These are phyloP conservation scores for Phoxinus dragarum DNA, from an alignment of 2,797 vertebrate species.

Conservation along the genomic window DNA sequence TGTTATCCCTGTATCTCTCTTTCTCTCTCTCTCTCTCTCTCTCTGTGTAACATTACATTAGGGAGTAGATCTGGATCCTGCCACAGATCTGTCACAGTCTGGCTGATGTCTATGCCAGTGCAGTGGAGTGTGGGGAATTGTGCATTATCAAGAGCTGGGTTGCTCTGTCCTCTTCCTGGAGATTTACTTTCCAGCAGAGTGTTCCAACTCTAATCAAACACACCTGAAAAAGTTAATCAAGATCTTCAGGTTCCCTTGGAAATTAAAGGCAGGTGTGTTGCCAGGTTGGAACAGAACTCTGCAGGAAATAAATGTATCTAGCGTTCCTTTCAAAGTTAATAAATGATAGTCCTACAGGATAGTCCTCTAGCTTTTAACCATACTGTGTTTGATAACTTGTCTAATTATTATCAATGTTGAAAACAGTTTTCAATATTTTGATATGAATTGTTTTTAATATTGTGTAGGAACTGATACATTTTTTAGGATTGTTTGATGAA, in stretches of 20 bases:
- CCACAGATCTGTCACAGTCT: constrained; percentile 58
- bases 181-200: constrained; percentile 40
- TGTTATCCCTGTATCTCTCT: constrained; percentile 8
- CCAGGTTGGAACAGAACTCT: background rate
- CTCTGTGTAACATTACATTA: constrained; percentile 36
- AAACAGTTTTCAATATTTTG: background rate
- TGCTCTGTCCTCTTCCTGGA: constrained; percentile 16
- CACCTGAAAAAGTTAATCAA: constrained; percentile 45
- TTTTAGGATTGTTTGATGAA: background rate
- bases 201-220: constrained; percentile 39
- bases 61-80: constrained; percentile 48
- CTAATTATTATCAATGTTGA: background rate
- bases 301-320: background rate
- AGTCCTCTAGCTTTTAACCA: background rate
- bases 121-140: constrained; percentile 42
- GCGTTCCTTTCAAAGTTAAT: background rate
- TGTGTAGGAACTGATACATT: background rate
- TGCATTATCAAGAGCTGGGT: constrained; percentile 28
- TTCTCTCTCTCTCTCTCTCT: constrained; percentile 10
- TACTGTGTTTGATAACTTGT: background rate
- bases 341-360: background rate
- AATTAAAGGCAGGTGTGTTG: constrained; percentile 25
- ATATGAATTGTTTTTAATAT: background rate
- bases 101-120: constrained; percentile 56
- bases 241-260: constrained; percentile 23